phyloP scores from a whole-genome alignment of 2,797 vertebrate genomes.

The Staurois parvus region DNA sequence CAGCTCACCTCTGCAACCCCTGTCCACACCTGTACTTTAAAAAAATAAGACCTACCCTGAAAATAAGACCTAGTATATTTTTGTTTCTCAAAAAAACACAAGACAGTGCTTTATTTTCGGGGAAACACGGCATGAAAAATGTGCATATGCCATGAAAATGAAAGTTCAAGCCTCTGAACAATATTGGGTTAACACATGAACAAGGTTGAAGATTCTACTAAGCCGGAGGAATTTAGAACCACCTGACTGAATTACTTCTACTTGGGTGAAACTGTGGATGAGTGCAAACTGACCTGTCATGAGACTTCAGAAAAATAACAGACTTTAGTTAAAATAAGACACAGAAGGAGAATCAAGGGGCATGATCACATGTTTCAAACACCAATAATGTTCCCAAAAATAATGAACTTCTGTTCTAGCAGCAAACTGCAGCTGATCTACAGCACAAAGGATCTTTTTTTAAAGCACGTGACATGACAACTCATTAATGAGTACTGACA shows the following conservation, averaged over 20 bases:
- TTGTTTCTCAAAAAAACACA: too few species aligned
- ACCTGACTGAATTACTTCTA: conserved; percentile 57
- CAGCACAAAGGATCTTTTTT: too few species aligned
- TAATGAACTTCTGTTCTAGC: too few species aligned
- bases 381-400: neutral
- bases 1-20: too few species aligned
- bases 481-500: neutral
- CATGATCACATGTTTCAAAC: conserved; percentile 22
- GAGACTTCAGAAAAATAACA: conserved; percentile 53
- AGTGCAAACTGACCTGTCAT: conserved; percentile 56
- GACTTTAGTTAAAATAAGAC: conserved; percentile 33
- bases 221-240: conserved; percentile 49
- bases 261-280: conserved; percentile 45
- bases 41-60: too few species aligned
- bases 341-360: neutral
- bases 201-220: conserved; percentile 32
- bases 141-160: neutral
- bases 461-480: too few species aligned
- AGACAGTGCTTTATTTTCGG: too few species aligned
- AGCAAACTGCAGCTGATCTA: too few species aligned
- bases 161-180: neutral
- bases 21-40: too few species aligned
- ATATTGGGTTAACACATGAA: conserved; percentile 12
- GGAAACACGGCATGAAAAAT: neutral
- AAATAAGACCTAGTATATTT: too few species aligned